phyloP scores from a whole-genome alignment of 2,113 vertebrate species.

The Poeciliopsis occidentalis region DNA sequence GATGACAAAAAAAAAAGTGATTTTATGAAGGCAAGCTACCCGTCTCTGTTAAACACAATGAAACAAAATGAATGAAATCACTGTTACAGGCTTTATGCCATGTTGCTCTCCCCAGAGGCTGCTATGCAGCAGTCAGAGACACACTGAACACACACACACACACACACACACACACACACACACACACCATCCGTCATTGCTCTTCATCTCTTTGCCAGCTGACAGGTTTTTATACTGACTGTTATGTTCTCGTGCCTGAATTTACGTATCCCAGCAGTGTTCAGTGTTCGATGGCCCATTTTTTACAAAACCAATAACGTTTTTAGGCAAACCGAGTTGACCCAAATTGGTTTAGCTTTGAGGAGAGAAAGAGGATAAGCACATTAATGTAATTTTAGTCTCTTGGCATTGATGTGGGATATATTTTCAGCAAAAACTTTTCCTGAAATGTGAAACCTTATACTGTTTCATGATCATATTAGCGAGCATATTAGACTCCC shows the following conservation, averaged over 20 bases:
- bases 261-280: conserved; percentile 17
- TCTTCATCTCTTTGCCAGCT: conserved; percentile 11
- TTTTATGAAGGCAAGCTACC: not conserved
- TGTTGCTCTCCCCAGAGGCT: conserved; percentile 50
- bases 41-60: not conserved
- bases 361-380: conserved; percentile 57
- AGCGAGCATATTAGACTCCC: not conserved
- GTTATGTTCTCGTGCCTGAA: conserved; percentile 7
- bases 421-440: conserved; percentile 32
- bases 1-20: not conserved
- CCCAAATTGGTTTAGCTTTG: conserved; percentile 58
- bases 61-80: conserved; percentile 18
- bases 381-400: conserved; percentile 59
- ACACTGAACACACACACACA: conserved; percentile 5
- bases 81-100: conserved; percentile 47
- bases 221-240: conserved; percentile 27
- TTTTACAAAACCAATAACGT: conserved; percentile 29
- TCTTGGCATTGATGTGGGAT: conserved; percentile 41
- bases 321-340: conserved; percentile 43
- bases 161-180: conserved; percentile 17
- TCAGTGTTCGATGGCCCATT: conserved; percentile 42
- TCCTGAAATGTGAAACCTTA: conserved; percentile 9
- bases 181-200: conserved; percentile 28
- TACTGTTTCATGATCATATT: not conserved
- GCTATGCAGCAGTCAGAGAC: conserved; percentile 35